Base-by-base conservation (phyloP, 2,113 vertebrate genomes). In the Ia io region DNA sequence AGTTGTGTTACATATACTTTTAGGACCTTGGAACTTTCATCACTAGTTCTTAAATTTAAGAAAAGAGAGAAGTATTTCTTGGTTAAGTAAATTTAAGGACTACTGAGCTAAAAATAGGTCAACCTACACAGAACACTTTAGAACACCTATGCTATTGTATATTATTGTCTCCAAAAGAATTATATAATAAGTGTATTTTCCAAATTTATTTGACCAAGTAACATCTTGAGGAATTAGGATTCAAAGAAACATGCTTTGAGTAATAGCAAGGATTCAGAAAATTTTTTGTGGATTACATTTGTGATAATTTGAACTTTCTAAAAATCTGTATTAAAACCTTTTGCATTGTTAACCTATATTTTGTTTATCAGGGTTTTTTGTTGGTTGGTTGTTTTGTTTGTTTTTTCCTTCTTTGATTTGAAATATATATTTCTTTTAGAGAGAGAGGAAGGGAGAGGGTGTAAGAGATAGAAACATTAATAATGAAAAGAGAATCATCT, bases 181-280 rank as follows among this genome's bases (percentile, higher is more conserved):
- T 67, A 32, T 59, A 49, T 61, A 14, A 93, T 40, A 95, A 77
- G 25, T 67, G 3, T 65, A 18, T 78, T 86, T 90, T 91, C 25
- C 14, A 90, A 49, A 40, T 86, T 53, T 76, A 69, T 63, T 92
- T 94, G 32, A 67, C 30, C 47, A 70, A 25, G 30, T 84, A 79
- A 84, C 10, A 70, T 56, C 17, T 83, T 85, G 56, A 79, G 53
- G 67, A 17, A 63, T 85, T 95, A 42, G 61, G 4, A 42, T 56
- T 92, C 69, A 92, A 61, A 67, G 61, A 40, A 84, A 74, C 32
- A 74, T 69, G n/a, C 30, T 83, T 76, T 84, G 56, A 35, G 10
- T 86, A 92, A 35, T 94, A 95, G 42, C 56, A 96, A 79, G 42
- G 17, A 67, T 90, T 84, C 25, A 59, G 49, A 84, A 84, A 32